Percentiles rank a stretch among this genome's conserved stretches.
These are phyloP conservation scores for Lottia gigantea DNA, from an alignment of 2,888 invertebrate genomes.

Conservation along the genomic window DNA sequence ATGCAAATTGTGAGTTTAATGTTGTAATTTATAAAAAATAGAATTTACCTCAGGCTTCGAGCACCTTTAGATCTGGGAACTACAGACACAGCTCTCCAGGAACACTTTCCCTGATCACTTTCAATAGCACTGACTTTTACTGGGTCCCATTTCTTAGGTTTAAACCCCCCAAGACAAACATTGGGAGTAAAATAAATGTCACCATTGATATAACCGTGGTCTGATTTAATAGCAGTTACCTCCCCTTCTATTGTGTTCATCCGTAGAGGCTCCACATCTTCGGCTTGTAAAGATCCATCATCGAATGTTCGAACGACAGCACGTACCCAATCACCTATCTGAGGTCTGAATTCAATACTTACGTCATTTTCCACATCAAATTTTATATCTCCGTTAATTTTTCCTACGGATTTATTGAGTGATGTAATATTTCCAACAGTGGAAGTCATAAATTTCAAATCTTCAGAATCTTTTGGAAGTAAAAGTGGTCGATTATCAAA, in stretches of 20 bases:
- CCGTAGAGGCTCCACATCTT: constrained; percentile 44
- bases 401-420: constrained; percentile 34
- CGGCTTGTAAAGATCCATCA: constrained; percentile 22
- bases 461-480: constrained; percentile 13
- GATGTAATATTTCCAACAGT: constrained; percentile 48
- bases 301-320: constrained; percentile 29
- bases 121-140: constrained; percentile 55
- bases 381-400: constrained; percentile 43
- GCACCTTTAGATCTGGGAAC: constrained; percentile 30
- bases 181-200: constrained; percentile 50
- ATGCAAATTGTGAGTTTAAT: no score
- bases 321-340: constrained; percentile 55
- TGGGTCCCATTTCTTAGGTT: constrained; percentile 49
- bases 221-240: constrained; percentile 43
- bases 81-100: constrained; percentile 55
- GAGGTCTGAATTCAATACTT: constrained; percentile 41
- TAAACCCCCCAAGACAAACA: constrained; percentile 43
- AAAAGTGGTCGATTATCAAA: constrained; percentile 26
- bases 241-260: constrained; percentile 44
- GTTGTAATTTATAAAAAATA: no score
- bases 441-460: constrained; percentile 24
- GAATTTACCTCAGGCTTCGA: constrained; percentile 3
- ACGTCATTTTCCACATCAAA: constrained; percentile 40
- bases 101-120: constrained; percentile 53
- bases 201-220: constrained; percentile 60